A percentile compares a stretch with the other conserved stretches of the same genome.
Conservation (phyloP, 2,113 vertebrate species). For the Ceyx margarethae region DNA sequence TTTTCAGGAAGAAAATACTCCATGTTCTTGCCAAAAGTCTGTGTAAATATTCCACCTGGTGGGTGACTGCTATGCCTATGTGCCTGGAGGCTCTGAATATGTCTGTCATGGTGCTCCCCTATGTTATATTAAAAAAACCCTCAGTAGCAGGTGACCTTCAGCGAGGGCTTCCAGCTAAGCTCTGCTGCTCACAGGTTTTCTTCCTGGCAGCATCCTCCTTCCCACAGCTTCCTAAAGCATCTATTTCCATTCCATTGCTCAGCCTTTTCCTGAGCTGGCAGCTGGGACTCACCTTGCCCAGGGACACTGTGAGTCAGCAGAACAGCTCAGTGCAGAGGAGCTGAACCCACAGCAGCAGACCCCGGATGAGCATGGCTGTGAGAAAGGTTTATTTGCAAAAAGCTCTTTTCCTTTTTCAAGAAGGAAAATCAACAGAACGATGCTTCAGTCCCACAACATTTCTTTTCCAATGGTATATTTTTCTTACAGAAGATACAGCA, state of each 20-base stretch:
- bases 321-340: background rate
- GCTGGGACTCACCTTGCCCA: background rate
- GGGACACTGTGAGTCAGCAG: background rate
- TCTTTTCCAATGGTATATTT: background rate
- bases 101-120: background rate
- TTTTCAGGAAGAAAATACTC: background rate
- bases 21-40: background rate
- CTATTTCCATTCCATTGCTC: background rate
- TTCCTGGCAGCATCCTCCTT: background rate
- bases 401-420: background rate
- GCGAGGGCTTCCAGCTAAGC: background rate
- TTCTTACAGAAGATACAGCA: background rate
- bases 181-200: background rate
- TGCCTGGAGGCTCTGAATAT: background rate
- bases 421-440: background rate
- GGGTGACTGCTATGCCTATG: background rate
- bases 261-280: slow-evolving; percentile 1
- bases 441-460: background rate
- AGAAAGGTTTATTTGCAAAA: background rate
- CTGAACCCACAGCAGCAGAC: background rate
- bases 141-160: slow-evolving; percentile 1
- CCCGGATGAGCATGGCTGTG: background rate
- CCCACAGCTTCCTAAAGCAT: background rate
- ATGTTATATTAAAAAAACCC: background rate
- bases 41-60: background rate